Conservation (phyloP, 2,797 vertebrate genomes). For the Cyclura pinguis region DNA sequence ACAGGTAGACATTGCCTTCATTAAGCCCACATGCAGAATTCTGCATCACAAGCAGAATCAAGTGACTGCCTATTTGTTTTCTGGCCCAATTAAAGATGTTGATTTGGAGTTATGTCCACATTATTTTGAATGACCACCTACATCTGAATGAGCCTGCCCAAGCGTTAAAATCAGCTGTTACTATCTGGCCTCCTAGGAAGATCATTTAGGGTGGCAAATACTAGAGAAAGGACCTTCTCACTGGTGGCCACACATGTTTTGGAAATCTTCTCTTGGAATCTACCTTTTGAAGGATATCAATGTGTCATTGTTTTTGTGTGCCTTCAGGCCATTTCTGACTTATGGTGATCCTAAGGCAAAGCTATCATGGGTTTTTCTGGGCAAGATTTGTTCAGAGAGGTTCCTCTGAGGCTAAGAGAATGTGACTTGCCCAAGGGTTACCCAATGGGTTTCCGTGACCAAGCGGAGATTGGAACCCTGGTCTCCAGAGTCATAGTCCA, state of each 20-base stretch:
- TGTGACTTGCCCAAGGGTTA: too few relatives aligned
- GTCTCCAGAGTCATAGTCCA: too few relatives aligned
- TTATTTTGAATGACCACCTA: background rate
- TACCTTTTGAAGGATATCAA: too few relatives aligned
- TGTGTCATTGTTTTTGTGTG: background rate
- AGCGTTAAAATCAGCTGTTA: background rate
- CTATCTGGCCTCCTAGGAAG: background rate
- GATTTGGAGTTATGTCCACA: background rate
- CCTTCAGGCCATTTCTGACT: too few relatives aligned
- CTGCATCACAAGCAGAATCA: background rate
- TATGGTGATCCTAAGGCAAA: too few relatives aligned
- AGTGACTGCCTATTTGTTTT: background rate
- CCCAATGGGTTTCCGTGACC: too few relatives aligned
- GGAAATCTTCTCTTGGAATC: background rate
- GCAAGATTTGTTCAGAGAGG: too few relatives aligned
- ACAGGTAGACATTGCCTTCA: conserved; percentile 74
- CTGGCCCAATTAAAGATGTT: background rate
- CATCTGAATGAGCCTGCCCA: background rate
- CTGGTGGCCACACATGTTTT: background rate
- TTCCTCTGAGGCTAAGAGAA: too few relatives aligned
- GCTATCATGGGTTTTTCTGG: too few relatives aligned
- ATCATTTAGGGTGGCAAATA: background rate
- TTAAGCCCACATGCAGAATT: conserved; percentile 5
- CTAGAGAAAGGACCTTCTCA: background rate
- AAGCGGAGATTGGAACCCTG: too few relatives aligned